A percentile compares a stretch with the other conserved stretches of the same genome.
Evolutionary conservation across 2,113 vertebrate genomes (phyloP).

Genomic region (Morphnarchus princeps): DNA sequence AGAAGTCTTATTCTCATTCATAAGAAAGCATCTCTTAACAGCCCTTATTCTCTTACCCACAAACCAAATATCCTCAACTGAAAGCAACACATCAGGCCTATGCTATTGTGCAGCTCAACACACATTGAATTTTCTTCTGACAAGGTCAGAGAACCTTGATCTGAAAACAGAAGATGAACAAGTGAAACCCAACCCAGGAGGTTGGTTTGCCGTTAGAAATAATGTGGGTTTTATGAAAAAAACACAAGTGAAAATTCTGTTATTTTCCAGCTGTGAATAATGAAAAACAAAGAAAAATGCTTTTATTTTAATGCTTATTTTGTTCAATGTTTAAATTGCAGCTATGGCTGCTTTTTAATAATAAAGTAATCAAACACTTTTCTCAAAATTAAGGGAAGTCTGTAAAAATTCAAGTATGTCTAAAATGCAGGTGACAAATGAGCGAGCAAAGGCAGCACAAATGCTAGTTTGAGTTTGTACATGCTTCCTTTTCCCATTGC

Average conservation of each 20-base stretch:
- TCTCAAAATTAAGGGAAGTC: neutral
- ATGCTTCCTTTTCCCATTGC: neutral
- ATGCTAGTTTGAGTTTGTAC: neutral
- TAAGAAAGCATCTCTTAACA: neutral
- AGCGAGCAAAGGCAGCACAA: neutral
- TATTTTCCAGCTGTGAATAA: neutral
- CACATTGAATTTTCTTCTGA: neutral
- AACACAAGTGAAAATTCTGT: neutral
- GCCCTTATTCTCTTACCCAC: neutral
- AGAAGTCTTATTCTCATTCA: neutral
- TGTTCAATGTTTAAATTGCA: neutral
- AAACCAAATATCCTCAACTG: neutral
- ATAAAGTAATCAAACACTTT: neutral
- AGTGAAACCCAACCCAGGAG: neutral
- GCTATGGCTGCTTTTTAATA: neutral
- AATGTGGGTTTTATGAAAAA: fast-evolving
- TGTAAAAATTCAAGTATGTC: neutral
- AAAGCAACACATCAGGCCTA: neutral
- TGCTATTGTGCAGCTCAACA: neutral
- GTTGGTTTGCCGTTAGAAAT: neutral
- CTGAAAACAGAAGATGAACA: neutral
- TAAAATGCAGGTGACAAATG: neutral
- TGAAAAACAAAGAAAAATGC: neutral
- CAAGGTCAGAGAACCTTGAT: neutral
- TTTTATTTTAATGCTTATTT: neutral